phyloP scores from a whole-genome alignment of 64 coral and sea anemone species.

The Montipora capricornis region DNA sequence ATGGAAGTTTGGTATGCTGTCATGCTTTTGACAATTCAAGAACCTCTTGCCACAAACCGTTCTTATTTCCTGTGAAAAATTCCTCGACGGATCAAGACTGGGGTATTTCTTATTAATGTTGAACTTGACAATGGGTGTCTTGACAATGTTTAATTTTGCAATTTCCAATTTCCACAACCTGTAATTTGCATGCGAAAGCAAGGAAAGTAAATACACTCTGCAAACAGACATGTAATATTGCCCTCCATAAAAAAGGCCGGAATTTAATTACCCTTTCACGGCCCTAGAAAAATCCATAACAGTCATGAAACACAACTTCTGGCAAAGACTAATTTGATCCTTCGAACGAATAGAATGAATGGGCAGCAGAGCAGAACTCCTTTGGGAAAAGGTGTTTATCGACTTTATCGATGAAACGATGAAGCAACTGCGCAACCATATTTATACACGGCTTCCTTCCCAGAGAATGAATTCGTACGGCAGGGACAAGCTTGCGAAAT shows the following conservation, averaged over 20 bases:
- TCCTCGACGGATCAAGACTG: not conserved
- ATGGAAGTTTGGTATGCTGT: not conserved
- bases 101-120: conserved; percentile 29
- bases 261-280: not conserved
- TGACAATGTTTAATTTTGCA: conserved; percentile 46
- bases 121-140: not conserved
- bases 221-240: conserved; percentile 21
- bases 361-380: conserved; percentile 38
- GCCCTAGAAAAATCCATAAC: not conserved
- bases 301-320: not conserved
- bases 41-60: not conserved
- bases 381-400: conserved; percentile 23
- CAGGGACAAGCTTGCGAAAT: not conserved
- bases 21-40: not conserved
- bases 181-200: conserved; percentile 42
- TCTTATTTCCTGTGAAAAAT: not conserved
- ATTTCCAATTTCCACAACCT: conserved; percentile 35
- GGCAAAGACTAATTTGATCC: not conserved
- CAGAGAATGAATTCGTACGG: not conserved
- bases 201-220: not conserved
- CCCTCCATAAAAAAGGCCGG: not conserved
- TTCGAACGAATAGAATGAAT: not conserved
- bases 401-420: conserved; percentile 17
- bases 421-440: not conserved
- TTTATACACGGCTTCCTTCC: not conserved